phyloP scores from a whole-genome alignment of 2,113 vertebrate genomes.

The Salvelinus fontinalis region DNA sequence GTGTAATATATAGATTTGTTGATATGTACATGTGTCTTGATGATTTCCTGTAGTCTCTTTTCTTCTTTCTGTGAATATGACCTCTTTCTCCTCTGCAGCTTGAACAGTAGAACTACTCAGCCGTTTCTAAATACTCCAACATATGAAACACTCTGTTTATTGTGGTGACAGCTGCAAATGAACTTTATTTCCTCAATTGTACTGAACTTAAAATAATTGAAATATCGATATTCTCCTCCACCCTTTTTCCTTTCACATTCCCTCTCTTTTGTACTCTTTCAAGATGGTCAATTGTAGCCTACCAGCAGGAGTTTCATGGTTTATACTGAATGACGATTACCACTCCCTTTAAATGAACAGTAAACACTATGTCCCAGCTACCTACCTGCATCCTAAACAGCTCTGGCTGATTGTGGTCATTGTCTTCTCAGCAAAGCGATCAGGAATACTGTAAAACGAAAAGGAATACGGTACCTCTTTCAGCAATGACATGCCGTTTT shows the following conservation, averaged over 20 bases:
- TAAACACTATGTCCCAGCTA: no score
- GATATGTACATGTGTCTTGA: constrained; percentile 42
- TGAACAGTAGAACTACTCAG: constrained; percentile 63
- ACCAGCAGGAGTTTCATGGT: constrained; percentile 50
- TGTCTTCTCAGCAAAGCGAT: no score
- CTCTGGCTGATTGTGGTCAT: no score
- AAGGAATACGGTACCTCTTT: no score
- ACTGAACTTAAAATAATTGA: constrained; percentile 35
- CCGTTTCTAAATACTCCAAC: constrained; percentile 52
- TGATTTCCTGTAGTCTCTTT: constrained; percentile 43
- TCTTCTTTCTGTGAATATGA: constrained; percentile 62
- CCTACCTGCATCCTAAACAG: no score
- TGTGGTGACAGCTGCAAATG: constrained; percentile 74
- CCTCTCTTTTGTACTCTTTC: constrained; percentile 18
- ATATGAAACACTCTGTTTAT: constrained; percentile 53
- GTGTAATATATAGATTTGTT: constrained; percentile 72
- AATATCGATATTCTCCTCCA: constrained; percentile 33
- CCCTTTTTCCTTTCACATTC: not conserved
- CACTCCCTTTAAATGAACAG: constrained; percentile 36
- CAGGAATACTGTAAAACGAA: no score
- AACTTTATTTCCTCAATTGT: constrained; percentile 44
- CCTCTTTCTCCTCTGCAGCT: constrained; percentile 61
- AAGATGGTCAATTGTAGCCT: constrained; percentile 27
- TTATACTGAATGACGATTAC: constrained; percentile 32
- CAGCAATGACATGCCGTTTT: no score